Conservation (phyloP, 2,797 vertebrate genomes). For the Muscicapa striata region DNA sequence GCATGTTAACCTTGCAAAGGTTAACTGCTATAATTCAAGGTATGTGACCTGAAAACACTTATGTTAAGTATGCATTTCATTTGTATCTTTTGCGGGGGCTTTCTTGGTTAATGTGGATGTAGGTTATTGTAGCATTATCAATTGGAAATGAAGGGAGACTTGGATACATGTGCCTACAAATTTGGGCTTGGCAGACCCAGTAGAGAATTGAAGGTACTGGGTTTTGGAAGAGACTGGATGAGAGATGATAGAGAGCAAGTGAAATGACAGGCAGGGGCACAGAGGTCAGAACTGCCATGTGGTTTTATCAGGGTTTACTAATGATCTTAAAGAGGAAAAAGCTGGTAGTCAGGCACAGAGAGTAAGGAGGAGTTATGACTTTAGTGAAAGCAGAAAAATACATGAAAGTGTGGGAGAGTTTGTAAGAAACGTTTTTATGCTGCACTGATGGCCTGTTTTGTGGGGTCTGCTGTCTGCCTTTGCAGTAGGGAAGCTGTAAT, state of each 20-base stretch:
- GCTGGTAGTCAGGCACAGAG: neutral
- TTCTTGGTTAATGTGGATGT: neutral
- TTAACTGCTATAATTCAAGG: neutral
- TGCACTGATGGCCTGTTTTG: neutral
- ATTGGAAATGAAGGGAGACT: neutral
- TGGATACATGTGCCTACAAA: neutral
- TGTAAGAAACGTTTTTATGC: neutral
- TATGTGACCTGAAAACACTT: neutral
- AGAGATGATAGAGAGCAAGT: neutral
- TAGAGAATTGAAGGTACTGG: neutral
- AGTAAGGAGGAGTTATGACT: neutral
- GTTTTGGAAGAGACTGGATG: neutral
- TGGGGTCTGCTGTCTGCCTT: neutral
- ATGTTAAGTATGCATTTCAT: neutral
- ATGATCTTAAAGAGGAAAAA: neutral
- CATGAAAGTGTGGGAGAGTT: neutral
- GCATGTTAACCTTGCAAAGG: neutral
- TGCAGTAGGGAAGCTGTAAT: neutral
- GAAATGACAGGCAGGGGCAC: neutral
- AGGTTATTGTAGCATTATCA: neutral
- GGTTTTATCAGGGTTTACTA: neutral
- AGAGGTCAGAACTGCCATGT: neutral
- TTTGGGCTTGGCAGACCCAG: neutral
- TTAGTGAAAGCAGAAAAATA: neutral
- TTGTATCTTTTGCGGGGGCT: neutral